Base-by-base conservation (phyloP, 2,888 invertebrate genomes). In the Alloscopus bannaensis region DNA sequence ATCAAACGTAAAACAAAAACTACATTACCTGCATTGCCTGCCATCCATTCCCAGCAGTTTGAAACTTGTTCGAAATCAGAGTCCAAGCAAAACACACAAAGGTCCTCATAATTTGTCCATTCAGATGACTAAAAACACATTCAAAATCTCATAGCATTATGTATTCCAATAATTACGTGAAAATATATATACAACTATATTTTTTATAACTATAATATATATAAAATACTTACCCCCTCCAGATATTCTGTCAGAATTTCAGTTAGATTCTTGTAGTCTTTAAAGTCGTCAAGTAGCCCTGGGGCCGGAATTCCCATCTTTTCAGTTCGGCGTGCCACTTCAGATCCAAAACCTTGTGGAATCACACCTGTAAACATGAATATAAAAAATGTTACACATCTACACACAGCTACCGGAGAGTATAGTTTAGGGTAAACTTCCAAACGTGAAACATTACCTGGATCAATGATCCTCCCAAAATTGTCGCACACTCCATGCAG, bases 391-490 rank as follows among this genome's bases (percentile, higher is more conserved):
- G 13, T 8, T 36, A 13, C 36, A 36, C 36, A 36, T 8, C 6
- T 13, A 36, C 13, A 36, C 13, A 36, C 36, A 36, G 13, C 8
- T 36, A 36, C n/a, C n/a, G 22, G 24, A 36, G 42, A 2, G 8
- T 24, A 40, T 13, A 36, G 6, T 36, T 36, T 6, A 36, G 8
- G 6, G 6, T 36, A 13, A 36, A 6, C 36, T 47, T n/a, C 18
- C 47, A 47, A 4, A 47, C 18, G 4, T 16, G n/a, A 45, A 65
- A 29, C 2, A 31, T 55, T 55, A 64, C 78, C 55, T 31, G 80
- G 80, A 45, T 66, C 80, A 45, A 80, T 73, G 0, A 80, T 40
- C 2, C 66, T 59, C 1, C 57, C 57, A 64, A 29, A 80, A 42
- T 69, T 80, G 11, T 60, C 62, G 1, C 60, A 11, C 16, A 80